These are phyloP conservation scores for Athalia cordata DNA, from an alignment of 2,888 invertebrate genomes.

Conservation along the genomic window DNA sequence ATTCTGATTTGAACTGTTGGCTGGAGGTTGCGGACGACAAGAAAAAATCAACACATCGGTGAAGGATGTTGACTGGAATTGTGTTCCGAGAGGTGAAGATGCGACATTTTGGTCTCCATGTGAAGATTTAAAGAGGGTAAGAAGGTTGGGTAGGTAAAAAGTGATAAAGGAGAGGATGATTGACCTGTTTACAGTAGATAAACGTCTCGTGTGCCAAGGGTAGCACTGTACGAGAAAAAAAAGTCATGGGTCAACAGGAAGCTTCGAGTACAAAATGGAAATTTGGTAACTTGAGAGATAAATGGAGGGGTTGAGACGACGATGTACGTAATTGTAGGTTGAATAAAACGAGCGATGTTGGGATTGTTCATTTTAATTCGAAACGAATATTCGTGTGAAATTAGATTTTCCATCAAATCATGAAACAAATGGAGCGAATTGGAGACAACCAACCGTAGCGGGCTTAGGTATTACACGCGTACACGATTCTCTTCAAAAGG, in stretches of 20 bases:
- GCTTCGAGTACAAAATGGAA: background rate
- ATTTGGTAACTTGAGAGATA: background rate
- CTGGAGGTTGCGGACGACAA: background rate
- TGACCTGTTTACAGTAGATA: background rate
- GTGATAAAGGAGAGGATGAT: background rate
- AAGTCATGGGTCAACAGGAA: background rate
- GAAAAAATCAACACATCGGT: no score
- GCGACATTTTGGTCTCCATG: background rate
- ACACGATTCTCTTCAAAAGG: no score
- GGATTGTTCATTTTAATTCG: slow-evolving; percentile 21
- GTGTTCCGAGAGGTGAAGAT: background rate
- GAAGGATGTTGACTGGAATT: background rate
- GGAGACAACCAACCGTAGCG: no score
- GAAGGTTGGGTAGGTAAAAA: background rate
- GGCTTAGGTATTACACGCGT: no score
- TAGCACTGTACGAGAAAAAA: background rate
- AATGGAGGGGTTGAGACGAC: background rate
- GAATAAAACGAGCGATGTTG: background rate
- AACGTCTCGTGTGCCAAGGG: background rate
- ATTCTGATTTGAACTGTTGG: slow-evolving; percentile 16
- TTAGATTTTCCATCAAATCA: slow-evolving; percentile 10
- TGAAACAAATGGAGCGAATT: slow-evolving; percentile 4
- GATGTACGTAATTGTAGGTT: background rate
- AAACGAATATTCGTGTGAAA: slow-evolving; percentile 9
- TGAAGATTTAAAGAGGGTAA: background rate